Evolutionary conservation across 2,888 invertebrate species (phyloP).

Genomic region (Dolomedes plantarius): DNA sequence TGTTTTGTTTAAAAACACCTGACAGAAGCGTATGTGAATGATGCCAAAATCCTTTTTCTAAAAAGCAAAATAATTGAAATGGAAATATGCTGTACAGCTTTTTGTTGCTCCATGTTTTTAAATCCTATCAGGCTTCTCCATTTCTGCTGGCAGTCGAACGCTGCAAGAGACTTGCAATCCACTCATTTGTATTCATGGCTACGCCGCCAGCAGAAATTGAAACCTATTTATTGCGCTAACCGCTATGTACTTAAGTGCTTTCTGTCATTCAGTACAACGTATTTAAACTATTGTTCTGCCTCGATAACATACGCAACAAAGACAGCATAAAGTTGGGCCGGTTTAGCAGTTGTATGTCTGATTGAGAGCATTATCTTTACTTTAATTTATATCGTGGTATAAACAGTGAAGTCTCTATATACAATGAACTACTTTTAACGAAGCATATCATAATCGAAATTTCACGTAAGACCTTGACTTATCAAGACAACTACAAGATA

Average conservation of each 20-base stretch:
- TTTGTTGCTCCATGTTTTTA: too few relatives aligned
- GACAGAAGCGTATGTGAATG: too few relatives aligned
- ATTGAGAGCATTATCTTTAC: neutral
- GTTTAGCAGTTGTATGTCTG: neutral
- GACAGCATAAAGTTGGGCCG: neutral
- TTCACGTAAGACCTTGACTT: too few relatives aligned
- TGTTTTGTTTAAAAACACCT: too few relatives aligned
- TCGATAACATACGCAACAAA: neutral
- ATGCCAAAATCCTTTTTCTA: too few relatives aligned
- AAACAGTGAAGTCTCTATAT: too few relatives aligned
- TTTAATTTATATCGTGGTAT: too few relatives aligned
- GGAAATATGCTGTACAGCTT: too few relatives aligned
- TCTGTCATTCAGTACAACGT: neutral
- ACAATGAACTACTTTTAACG: too few relatives aligned
- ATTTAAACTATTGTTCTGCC: neutral
- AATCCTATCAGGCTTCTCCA: neutral
- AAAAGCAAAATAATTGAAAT: too few relatives aligned
- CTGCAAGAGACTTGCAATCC: neutral
- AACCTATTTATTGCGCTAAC: conserved; percentile 1
- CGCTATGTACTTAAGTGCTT: neutral
- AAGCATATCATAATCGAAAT: too few relatives aligned
- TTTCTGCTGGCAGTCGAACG: neutral
- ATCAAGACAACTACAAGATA: too few relatives aligned
- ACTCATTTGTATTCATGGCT: neutral
- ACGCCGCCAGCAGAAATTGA: neutral